Conservation (phyloP, 1,140 invertebrate genomes). For the Platyura marginata region DNA sequence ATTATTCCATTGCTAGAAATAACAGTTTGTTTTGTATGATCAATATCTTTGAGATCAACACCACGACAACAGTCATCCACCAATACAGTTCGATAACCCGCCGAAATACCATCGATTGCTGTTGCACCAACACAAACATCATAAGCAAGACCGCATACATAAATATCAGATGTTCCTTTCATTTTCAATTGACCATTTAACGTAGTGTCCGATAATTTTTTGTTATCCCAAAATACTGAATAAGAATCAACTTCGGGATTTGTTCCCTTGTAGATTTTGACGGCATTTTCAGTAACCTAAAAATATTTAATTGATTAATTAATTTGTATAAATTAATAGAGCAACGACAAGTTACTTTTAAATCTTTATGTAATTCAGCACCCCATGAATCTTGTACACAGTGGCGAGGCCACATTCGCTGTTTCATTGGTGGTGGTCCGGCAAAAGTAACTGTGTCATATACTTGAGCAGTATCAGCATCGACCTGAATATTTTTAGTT, state of each 20-base stretch:
- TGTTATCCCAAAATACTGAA: constrained; percentile 96
- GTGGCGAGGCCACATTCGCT: constrained; percentile 85
- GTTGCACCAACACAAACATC: constrained; percentile 71
- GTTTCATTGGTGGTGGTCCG: constrained; percentile 61
- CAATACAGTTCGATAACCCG: constrained; percentile 76
- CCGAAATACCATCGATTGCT: constrained; percentile 65
- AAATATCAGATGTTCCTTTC: constrained; percentile 77
- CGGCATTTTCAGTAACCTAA: not conserved
- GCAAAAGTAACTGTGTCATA: constrained; percentile 87
- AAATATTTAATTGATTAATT: not conserved
- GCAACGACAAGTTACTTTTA: too few species aligned
- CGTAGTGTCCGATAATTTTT: constrained; percentile 71
- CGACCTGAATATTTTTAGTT: constrained; percentile 19
- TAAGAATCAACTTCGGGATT: constrained; percentile 92
- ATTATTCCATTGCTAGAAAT: constrained; percentile 57
- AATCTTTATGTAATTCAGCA: constrained; percentile 76
- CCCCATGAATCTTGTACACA: constrained; percentile 93
- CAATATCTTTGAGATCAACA: constrained; percentile 66
- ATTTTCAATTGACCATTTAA: constrained; percentile 61
- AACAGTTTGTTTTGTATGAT: constrained; percentile 58
- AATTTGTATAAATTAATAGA: too few species aligned
- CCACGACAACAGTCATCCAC: constrained; percentile 84
- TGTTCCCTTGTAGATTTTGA: constrained; percentile 32
- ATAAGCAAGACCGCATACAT: constrained; percentile 87
- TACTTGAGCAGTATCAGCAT: constrained; percentile 53